Evolutionary conservation across 2,797 vertebrate genomes (phyloP).

Genomic region (Hippocampus kuda): DNA sequence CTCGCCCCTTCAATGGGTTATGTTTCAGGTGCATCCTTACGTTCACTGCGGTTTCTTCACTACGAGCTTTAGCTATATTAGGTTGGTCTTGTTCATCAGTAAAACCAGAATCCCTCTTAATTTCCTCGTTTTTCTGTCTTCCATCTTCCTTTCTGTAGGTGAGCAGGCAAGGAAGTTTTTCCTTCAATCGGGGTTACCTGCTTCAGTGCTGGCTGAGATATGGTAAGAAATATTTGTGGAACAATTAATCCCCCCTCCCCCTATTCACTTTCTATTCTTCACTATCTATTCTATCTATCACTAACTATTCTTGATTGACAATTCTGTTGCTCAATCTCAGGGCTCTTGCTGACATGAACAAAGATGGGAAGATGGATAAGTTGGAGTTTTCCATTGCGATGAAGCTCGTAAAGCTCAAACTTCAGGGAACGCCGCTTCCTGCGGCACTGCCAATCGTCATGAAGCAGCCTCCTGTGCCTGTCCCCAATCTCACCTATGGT

Average conservation of each 20-base stretch:
- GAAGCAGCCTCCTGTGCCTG: slow-evolving; percentile 80
- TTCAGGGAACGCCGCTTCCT: slow-evolving; percentile 83
- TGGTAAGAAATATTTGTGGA: slow-evolving; percentile 40
- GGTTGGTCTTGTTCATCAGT: too few relatives aligned
- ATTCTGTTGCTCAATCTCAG: slow-evolving; percentile 46
- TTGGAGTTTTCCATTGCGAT: slow-evolving; percentile 96
- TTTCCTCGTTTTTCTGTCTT: slow-evolving; percentile 3
- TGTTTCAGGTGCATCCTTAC: slow-evolving; percentile 75
- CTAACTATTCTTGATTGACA: not conserved
- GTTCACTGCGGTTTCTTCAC: not conserved
- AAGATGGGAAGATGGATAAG: slow-evolving; percentile 93
- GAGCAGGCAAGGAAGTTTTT: slow-evolving; percentile 63
- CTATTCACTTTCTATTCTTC: too few relatives aligned
- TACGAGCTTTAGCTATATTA: not conserved
- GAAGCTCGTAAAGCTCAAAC: slow-evolving; percentile 93
- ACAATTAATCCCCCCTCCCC: not conserved
- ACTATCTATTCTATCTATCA: too few relatives aligned
- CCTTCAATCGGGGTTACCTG: slow-evolving; percentile 57
- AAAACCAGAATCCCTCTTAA: not conserved
- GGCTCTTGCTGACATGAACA: slow-evolving; percentile 87
- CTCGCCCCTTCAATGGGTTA: slow-evolving; percentile 83
- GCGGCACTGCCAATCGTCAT: slow-evolving; percentile 80
- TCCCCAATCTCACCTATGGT: slow-evolving; percentile 76
- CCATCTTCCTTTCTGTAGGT: slow-evolving; percentile 31
- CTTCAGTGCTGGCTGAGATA: slow-evolving; percentile 57